Evolutionary conservation across 2,888 invertebrate species (phyloP), one percentile per base, ranked within the genome.

Genomic region (Polyommatus iphigenia): DNA sequence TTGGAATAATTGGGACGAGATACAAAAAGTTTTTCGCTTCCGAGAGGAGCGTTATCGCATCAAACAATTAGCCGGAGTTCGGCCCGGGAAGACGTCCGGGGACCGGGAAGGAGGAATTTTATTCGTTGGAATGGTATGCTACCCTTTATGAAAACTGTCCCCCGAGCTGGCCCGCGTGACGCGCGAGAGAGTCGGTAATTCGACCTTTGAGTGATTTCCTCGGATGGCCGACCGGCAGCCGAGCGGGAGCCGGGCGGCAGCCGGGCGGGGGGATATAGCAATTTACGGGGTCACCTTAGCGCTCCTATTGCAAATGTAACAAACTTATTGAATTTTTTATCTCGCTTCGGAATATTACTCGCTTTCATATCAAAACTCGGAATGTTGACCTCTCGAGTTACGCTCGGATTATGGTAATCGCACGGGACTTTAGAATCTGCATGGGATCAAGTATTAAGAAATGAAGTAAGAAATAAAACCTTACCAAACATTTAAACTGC

Each of bases 151-250:
- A 88, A 87, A 89, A 88, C 87, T 87, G 86, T 85, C 86, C 88
- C 86, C 85, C 85, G 82, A 84, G 83, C 86, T 84, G 85, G 81
- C 81, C 85, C 84, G 85, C 84, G 83, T 84, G 85, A 87, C 87
- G 84, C 79, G 83, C 84, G 84, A 86, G 87, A 87, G 88, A 87
- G 84, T 86, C 84, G 83, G 91, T 91, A 91, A 93, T 93, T 89
- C 87, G 88, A 85, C 83, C 87, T 87, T 88, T 85, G 88, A 90
- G 87, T 90, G 90, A 92, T 91, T 91, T 88, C 86, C 85, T 83
- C 88, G 87, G 88, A 88, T 87, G 88, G 90, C 87, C 88, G 86
- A 84, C 84, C 86, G 86, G 86, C 92, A 92, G 93, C 91, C 88
- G 86, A 84, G 84, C 86, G 86, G 86, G 92, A 92, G 92, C 91